Base-by-base conservation (phyloP, 1,140 invertebrate genomes). In the Drosophila orosa region DNA sequence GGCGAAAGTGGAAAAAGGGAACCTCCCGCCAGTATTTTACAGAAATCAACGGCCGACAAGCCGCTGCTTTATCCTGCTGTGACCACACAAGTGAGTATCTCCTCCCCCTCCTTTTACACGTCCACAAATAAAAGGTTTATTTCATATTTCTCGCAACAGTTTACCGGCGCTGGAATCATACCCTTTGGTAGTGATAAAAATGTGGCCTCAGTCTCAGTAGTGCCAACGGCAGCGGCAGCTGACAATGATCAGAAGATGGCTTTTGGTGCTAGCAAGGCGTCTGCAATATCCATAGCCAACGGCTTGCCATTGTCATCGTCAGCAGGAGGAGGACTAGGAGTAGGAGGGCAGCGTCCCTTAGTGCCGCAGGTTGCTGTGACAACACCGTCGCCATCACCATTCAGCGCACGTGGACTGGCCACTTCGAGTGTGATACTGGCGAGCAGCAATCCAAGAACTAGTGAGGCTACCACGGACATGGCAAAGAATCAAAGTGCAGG, bases 1-100 rank as follows among this genome's bases (percentile, higher is more conserved):
- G 19, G 33, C 3, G 60, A 63, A 7, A 10, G 54, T 40, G 60
- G 35, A 2, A 63, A 63, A 3, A 58, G 60, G 27, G 60, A 63
- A 12, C 55, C 22, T 35, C 55, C 57, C 2, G 55, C 35, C 3
- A 35, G 31, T 35, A 40, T 63, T 35, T n/a, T 63, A 22, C 60
- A 63, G 55, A 29, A 45, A 39, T 24, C 63, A 24, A 9, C 61
- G 15, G 15, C 61, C 27, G 83, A 82, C 27, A 81, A 74, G 22
- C 19, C 59, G 17, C 44, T 42, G 19, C 44, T 42, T 8, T 73
- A 84, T 57, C 44, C 66, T 13, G 19, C 37, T n/a, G 48, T 78
- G 42, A 56, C 78, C 37, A 68, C 55, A 29, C 80, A 89, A 35
- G 83, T 89, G 62, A 67, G 82, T 75, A 22, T 35, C 2, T 5